Conservation (phyloP, 2,797 vertebrate species). For the Schizopygopsis pylzovi region DNA sequence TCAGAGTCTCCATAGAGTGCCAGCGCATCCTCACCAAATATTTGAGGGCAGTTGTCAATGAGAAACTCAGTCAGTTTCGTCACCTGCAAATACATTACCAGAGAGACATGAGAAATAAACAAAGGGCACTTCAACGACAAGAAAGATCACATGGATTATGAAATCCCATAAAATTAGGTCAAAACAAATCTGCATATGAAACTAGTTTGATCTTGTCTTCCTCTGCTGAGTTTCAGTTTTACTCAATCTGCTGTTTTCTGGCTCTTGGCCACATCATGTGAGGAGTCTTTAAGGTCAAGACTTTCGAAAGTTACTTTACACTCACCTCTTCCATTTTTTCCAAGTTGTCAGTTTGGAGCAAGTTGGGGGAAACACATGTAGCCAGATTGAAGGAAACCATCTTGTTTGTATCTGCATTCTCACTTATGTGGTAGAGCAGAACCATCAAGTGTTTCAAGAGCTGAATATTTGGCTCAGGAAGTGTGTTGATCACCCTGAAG, state of each 20-base stretch:
- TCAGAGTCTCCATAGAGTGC: conserved; percentile 62
- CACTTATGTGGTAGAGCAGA: conserved; percentile 79
- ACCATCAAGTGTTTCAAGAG: conserved; percentile 78
- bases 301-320: not conserved
- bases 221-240: conserved; percentile 29
- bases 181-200: not conserved
- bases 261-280: conserved; percentile 22
- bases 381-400: conserved; percentile 85
- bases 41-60: conserved; percentile 79
- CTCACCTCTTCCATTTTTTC: conserved; percentile 78
- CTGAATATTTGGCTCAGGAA: conserved; percentile 77
- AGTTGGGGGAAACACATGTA: conserved; percentile 83
- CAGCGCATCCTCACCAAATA: conserved; percentile 77
- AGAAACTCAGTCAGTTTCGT: conserved; percentile 80
- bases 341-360: conserved; percentile 71
- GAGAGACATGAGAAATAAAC: not conserved
- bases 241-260: conserved; percentile 4
- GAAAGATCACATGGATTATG: conserved; percentile 40
- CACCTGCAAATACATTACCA: conserved; percentile 70
- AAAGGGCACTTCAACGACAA: conserved; percentile 35
- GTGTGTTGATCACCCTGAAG: conserved; percentile 76
- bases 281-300: not conserved
- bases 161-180: conserved; percentile 8
- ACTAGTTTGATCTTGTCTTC: conserved; percentile 15
- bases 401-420: conserved; percentile 73